Percentiles rank a stretch among this genome's conserved stretches.
Evolutionary conservation across 2,888 invertebrate genomes (phyloP).

Genomic region (Sipha maydis): DNA sequence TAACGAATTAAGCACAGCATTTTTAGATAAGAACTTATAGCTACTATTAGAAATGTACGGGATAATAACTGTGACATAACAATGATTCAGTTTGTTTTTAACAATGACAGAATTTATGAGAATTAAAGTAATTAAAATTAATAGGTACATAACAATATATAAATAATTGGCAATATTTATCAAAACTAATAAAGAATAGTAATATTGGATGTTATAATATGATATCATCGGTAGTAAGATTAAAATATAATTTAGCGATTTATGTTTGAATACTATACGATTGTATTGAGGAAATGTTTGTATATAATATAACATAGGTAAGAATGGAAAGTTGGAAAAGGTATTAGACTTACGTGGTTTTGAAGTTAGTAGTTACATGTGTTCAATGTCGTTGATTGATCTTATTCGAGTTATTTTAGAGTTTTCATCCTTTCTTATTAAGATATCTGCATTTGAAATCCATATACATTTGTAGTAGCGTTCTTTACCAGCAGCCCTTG

Average conservation of each 20-base stretch:
- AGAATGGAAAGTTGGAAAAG: too few species aligned
- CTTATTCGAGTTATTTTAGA: background rate
- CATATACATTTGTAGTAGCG: background rate
- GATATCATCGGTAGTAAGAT: background rate
- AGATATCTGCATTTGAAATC: background rate
- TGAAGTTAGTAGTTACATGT: too few species aligned
- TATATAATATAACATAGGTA: too few species aligned
- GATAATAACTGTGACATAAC: too few species aligned
- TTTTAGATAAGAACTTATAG: background rate
- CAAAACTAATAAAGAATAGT: conserved; percentile 8
- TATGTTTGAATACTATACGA: background rate
- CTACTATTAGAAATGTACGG: too few species aligned
- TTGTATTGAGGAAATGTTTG: too few species aligned
- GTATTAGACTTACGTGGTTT: too few species aligned
- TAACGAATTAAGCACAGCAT: background rate
- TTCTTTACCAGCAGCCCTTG: too few species aligned
- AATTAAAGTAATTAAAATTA: background rate
- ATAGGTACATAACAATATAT: too few species aligned
- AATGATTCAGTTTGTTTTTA: too few species aligned
- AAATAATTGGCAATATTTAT: background rate
- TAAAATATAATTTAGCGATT: background rate
- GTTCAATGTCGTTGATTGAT: too few species aligned
- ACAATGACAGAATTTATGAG: too few species aligned
- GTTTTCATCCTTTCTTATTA: background rate
- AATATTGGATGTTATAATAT: background rate